A percentile compares a stretch with the other conserved stretches of the same genome.
These are phyloP conservation scores for Bergia puertoricense DNA, from an alignment of 92 coral and sea anemone genomes.

Conservation along the genomic window DNA sequence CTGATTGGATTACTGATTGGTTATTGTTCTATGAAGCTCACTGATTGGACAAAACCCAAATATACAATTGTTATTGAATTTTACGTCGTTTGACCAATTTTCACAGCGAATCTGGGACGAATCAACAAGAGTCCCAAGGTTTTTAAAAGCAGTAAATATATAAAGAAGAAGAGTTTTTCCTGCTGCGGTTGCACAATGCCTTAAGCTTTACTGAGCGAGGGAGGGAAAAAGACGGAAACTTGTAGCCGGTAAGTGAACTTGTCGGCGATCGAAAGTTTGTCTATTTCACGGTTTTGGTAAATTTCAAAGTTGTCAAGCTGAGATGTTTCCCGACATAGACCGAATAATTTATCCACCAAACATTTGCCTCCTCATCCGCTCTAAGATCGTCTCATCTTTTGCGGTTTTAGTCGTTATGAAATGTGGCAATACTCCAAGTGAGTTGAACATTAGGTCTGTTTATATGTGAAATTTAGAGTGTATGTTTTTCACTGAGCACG, in stretches of 20 bases:
- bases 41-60: slow-evolving; percentile 68
- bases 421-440: not conserved
- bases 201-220: not conserved
- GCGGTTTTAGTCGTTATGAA: slow-evolving; percentile 26
- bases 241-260: slow-evolving; percentile 31
- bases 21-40: slow-evolving; percentile 39
- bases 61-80: slow-evolving; percentile 66
- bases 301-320: slow-evolving; percentile 45
- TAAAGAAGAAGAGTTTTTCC: not conserved
- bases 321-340: not conserved
- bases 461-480: not conserved
- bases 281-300: slow-evolving; percentile 32
- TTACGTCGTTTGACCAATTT: slow-evolving; percentile 40
- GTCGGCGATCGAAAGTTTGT: slow-evolving; percentile 5
- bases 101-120: slow-evolving; percentile 45
- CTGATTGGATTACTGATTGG: slow-evolving; percentile 47
- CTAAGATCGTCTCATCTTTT: slow-evolving; percentile 49
- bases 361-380: not conserved
- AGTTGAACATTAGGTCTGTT: not conserved
- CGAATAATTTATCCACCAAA: slow-evolving; percentile 21
- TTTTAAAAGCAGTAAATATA: not conserved
- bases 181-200: not conserved
- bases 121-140: not conserved
- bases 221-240: not conserved
- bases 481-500: slow-evolving; percentile 3